A percentile compares a stretch with the other conserved stretches of the same genome.
phyloP scores from a whole-genome alignment of 2,797 vertebrate genomes.

The Salmo trutta region DNA sequence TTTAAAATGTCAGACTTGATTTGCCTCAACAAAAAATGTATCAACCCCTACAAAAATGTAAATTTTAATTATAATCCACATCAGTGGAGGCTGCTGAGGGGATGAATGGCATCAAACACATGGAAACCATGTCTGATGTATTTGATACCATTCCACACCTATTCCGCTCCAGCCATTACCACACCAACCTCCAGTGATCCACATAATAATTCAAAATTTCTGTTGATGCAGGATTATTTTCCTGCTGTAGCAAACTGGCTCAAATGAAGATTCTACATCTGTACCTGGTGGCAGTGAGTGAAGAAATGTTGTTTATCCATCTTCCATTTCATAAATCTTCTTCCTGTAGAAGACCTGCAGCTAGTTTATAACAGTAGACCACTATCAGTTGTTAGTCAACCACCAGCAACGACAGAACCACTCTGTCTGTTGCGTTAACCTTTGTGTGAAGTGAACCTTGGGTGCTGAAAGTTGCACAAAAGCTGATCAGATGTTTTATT shows the following conservation, averaged over 20 bases:
- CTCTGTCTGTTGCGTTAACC: neutral
- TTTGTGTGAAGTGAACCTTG: neutral
- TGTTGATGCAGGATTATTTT: too few species aligned
- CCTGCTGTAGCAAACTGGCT: too few species aligned
- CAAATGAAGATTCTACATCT: too few species aligned
- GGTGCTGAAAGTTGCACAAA: too few species aligned
- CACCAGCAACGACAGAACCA: neutral
- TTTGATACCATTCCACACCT: too few species aligned
- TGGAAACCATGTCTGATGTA: too few species aligned
- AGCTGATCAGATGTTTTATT: neutral
- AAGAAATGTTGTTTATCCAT: neutral
- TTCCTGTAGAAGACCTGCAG: neutral
- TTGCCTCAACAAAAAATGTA: neutral
- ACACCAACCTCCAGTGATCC: too few species aligned
- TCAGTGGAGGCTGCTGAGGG: too few species aligned
- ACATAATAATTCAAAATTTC: too few species aligned
- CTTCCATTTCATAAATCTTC: neutral
- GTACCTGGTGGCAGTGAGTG: neutral
- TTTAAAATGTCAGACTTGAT: too few species aligned
- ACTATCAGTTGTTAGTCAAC: neutral
- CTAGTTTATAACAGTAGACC: neutral
- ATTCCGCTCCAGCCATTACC: too few species aligned
- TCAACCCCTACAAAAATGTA: neutral
- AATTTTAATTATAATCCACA: neutral
- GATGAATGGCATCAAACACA: too few species aligned